phyloP scores from a whole-genome alignment of 1,140 invertebrate genomes.

The Drosophila tsacasi region DNA sequence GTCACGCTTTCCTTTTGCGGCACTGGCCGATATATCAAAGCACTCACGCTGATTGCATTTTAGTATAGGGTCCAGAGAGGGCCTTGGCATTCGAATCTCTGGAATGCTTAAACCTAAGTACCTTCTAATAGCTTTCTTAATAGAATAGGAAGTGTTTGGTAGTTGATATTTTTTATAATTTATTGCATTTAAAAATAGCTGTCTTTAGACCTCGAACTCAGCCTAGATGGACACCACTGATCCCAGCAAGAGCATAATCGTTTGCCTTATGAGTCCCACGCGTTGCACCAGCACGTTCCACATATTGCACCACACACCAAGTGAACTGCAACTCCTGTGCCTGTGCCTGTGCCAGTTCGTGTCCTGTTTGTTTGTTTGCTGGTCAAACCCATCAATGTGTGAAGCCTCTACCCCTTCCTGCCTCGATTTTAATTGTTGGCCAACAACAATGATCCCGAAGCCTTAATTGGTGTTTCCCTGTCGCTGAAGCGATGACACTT shows the following conservation, averaged over 20 bases:
- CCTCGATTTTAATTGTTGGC: constrained; percentile 56
- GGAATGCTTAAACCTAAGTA: background rate
- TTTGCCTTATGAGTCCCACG: constrained; percentile 56
- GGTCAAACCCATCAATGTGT: constrained; percentile 25
- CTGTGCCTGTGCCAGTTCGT: constrained; percentile 1
- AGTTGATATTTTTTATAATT: background rate
- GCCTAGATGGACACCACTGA: constrained; percentile 1
- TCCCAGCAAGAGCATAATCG: constrained; percentile 8
- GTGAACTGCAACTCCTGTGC: constrained; percentile 5
- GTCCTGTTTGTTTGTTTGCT: constrained; percentile 31
- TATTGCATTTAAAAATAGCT: too few relatives aligned
- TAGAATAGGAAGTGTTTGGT: background rate
- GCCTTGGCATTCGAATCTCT: background rate
- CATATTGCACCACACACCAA: constrained; percentile 21
- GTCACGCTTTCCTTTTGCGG: constrained; percentile 48
- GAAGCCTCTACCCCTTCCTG: background rate
- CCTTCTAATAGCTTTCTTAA: background rate
- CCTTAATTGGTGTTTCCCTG: constrained; percentile 45
- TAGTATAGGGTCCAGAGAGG: constrained; percentile 43
- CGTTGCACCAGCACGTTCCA: constrained; percentile 74
- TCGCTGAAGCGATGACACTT: constrained; percentile 33
- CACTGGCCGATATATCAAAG: constrained; percentile 70
- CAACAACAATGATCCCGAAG: constrained; percentile 37
- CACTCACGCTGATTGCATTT: constrained; percentile 77
- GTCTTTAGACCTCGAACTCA: background rate